Conservation (phyloP, 2,113 vertebrate genomes). For the Platanista minor region DNA sequence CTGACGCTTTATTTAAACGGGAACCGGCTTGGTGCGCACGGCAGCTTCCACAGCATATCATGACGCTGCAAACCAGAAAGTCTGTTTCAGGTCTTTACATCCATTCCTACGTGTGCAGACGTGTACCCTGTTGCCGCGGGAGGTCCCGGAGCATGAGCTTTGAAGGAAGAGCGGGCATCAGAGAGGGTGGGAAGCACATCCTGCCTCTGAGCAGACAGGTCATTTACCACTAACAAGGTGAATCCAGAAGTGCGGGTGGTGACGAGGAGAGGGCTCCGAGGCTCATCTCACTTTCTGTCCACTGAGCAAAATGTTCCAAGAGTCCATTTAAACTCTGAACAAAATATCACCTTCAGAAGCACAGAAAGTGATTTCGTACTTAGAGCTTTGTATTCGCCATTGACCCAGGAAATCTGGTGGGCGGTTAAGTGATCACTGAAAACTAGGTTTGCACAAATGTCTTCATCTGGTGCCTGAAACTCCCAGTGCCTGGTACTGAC, state of each 20-base stretch:
- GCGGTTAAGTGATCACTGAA: not conserved
- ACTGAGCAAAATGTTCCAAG: not conserved
- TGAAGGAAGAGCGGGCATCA: rapidly evolving
- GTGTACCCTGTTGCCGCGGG: rapidly evolving
- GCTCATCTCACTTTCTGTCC: not conserved
- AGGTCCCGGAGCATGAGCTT: not conserved
- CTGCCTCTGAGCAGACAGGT: not conserved
- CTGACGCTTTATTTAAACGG: not conserved
- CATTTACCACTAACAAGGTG: not conserved
- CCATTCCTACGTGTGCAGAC: not conserved
- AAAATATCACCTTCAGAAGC: not conserved
- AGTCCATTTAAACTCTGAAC: not conserved
- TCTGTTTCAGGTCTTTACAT: not conserved
- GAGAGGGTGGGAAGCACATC: no score
- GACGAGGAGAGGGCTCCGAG: rapidly evolving
- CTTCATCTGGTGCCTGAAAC: not conserved
- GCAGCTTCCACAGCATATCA: not conserved
- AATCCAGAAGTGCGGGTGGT: rapidly evolving
- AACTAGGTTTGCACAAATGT: not conserved
- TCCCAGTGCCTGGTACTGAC: not conserved
- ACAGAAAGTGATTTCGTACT: not conserved
- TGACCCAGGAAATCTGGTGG: not conserved
- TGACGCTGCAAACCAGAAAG: not conserved
- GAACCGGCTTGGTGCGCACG: not conserved
- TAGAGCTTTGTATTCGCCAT: not conserved